These are phyloP conservation scores for Cyrtorhinus lividipennis DNA, from an alignment of 1,140 invertebrate genomes.

Conservation along the genomic window DNA sequence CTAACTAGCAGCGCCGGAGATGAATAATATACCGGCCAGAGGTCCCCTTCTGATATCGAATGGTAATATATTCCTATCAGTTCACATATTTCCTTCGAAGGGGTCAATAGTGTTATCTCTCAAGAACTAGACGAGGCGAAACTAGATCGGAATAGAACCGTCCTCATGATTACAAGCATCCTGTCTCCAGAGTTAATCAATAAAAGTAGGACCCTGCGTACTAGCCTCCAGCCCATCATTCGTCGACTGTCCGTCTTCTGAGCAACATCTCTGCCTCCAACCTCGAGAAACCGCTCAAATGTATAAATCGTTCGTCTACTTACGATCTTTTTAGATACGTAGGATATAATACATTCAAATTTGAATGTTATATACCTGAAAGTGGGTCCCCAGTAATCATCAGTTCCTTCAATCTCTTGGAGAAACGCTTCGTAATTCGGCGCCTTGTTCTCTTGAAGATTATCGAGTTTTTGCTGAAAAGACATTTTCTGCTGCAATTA, in stretches of 20 bases:
- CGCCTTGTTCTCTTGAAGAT: constrained; percentile 15
- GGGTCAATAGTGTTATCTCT: neutral
- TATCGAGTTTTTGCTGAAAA: constrained; percentile 14
- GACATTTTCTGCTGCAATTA: too few species aligned
- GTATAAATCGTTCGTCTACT: too few species aligned
- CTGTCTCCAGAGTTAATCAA: constrained; percentile 18
- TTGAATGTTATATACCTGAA: too few species aligned
- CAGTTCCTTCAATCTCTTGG: constrained; percentile 78
- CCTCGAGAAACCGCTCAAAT: too few species aligned
- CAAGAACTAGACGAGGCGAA: neutral
- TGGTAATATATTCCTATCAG: too few species aligned
- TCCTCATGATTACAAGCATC: neutral
- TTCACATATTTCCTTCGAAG: too few species aligned
- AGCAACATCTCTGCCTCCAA: too few species aligned
- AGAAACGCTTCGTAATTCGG: constrained; percentile 45
- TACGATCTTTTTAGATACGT: too few species aligned
- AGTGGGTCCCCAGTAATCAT: constrained; percentile 80
- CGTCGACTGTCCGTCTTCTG: too few species aligned
- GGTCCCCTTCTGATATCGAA: too few species aligned
- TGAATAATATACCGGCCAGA: neutral
- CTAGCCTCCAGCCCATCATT: too few species aligned
- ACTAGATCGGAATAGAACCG: neutral
- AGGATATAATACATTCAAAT: too few species aligned
- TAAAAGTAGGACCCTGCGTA: constrained; percentile 13
- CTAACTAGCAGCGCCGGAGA: neutral